Percentiles rank a stretch among this genome's conserved stretches.
Evolutionary conservation across 1,140 invertebrate genomes (phyloP).

Genomic region (Mycetomoellerius zeteki): DNA sequence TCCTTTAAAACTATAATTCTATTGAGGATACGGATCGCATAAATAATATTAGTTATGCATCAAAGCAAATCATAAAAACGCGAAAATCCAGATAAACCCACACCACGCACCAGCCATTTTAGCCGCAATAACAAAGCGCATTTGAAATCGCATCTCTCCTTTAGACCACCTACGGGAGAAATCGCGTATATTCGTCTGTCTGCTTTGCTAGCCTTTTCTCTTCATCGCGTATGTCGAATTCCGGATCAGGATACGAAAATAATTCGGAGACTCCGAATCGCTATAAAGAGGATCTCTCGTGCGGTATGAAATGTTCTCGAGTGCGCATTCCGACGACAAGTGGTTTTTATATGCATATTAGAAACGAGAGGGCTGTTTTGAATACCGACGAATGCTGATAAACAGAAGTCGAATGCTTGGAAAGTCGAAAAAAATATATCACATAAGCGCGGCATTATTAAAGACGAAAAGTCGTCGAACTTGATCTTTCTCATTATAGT

Average conservation of each 20-base stretch:
- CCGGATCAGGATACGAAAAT: conserved; percentile 33
- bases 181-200: conserved; percentile 24
- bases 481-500: neutral
- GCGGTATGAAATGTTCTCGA: conserved; percentile 38
- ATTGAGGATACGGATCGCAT: no score
- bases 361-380: conserved; percentile 42
- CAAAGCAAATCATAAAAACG: neutral
- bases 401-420: conserved; percentile 45
- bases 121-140: neutral
- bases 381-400: conserved; percentile 45
- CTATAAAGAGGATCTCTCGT: conserved; percentile 40
- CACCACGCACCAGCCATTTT: neutral
- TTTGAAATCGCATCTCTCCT: conserved; percentile 14
- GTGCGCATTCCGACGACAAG: conserved; percentile 37
- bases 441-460: neutral
- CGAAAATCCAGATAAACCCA: neutral
- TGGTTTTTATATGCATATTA: conserved; percentile 61
- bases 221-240: conserved; percentile 33
- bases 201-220: neutral
- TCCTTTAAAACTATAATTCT: no score
- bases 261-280: conserved; percentile 26
- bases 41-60: neutral
- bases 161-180: conserved; percentile 7
- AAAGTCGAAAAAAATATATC: conserved; percentile 48
- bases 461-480: neutral